Conservation (phyloP, 2,888 invertebrate genomes). For the Protodeltote pygarga region DNA sequence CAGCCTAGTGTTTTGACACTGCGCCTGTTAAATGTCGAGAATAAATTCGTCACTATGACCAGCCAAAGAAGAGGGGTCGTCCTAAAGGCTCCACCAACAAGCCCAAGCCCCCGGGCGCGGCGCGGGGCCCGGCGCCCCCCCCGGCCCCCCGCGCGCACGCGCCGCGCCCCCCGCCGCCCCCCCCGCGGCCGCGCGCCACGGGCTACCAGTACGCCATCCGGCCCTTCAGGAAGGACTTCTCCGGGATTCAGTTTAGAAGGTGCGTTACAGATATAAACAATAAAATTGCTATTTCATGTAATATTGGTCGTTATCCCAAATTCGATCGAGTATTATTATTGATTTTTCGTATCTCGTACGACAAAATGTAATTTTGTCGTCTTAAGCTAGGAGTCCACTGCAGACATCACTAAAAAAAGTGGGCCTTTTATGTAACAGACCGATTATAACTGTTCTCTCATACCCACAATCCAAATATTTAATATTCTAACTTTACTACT, state of each 20-base stretch:
- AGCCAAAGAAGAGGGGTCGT: slow-evolving; percentile 83
- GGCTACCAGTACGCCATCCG: slow-evolving; percentile 80
- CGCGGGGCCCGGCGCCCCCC: not conserved
- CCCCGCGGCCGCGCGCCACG: slow-evolving; percentile 70
- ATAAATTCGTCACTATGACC: slow-evolving; percentile 43
- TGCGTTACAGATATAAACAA: slow-evolving; percentile 31
- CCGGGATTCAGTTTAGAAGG: slow-evolving; percentile 84
- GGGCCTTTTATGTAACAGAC: too few relatives aligned
- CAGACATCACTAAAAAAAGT: too few relatives aligned
- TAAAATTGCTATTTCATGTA: too few relatives aligned
- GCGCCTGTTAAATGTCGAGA: slow-evolving; percentile 28
- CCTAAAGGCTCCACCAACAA: slow-evolving; percentile 85
- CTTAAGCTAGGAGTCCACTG: too few relatives aligned
- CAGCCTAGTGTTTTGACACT: not conserved
- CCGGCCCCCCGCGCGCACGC: slow-evolving; percentile 35
- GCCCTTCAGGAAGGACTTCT: slow-evolving; percentile 83
- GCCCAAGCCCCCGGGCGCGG: slow-evolving; percentile 65
- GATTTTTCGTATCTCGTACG: too few relatives aligned
- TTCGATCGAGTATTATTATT: too few relatives aligned
- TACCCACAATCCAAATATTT: too few relatives aligned
- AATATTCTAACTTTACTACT: too few relatives aligned
- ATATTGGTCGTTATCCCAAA: too few relatives aligned
- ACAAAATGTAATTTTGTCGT: too few relatives aligned
- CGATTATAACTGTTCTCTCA: too few relatives aligned
- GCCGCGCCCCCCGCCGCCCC: slow-evolving; percentile 51